These are phyloP conservation scores for Diloba caeruleocephala DNA, from an alignment of 2,888 invertebrate species.

Conservation along the genomic window DNA sequence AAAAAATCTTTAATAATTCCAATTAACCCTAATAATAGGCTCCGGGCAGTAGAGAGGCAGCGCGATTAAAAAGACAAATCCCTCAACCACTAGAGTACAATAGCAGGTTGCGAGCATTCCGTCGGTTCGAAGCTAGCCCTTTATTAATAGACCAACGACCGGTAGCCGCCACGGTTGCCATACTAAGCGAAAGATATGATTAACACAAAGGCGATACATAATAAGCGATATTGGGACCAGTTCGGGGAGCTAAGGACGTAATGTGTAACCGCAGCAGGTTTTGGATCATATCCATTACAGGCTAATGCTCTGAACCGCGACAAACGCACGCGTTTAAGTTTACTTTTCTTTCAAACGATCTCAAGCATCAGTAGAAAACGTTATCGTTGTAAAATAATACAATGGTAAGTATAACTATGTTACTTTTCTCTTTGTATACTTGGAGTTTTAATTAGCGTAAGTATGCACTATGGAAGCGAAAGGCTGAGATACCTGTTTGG, in stretches of 20 bases:
- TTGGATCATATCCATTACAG: slow-evolving; percentile 77
- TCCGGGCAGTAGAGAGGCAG: slow-evolving; percentile 76
- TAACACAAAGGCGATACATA: slow-evolving; percentile 87
- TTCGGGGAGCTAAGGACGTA: slow-evolving; percentile 79
- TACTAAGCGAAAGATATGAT: slow-evolving; percentile 87
- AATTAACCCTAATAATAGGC: slow-evolving; percentile 89
- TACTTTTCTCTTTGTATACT: slow-evolving; percentile 36
- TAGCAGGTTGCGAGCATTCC: slow-evolving; percentile 85
- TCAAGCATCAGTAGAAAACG: slow-evolving; percentile 16
- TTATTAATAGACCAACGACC: slow-evolving; percentile 87
- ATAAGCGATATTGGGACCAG: slow-evolving; percentile 87
- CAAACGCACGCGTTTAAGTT: slow-evolving; percentile 68
- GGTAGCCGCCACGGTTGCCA: slow-evolving; percentile 81
- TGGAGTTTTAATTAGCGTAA: slow-evolving; percentile 41
- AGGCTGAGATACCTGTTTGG: slow-evolving; percentile 15
- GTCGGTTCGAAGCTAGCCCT: slow-evolving; percentile 72
- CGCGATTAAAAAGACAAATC: slow-evolving; percentile 89
- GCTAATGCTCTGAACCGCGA: slow-evolving; percentile 63
- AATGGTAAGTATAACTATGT: slow-evolving; percentile 19
- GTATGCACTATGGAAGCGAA: slow-evolving; percentile 26
- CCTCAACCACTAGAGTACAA: slow-evolving; percentile 85
- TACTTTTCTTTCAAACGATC: slow-evolving; percentile 42
- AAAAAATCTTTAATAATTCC: slow-evolving; percentile 87
- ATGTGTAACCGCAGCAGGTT: slow-evolving; percentile 80
- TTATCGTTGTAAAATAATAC: slow-evolving; percentile 31